phyloP scores from a whole-genome alignment of 2,797 vertebrate species.

The Phoebastria nigripes region DNA sequence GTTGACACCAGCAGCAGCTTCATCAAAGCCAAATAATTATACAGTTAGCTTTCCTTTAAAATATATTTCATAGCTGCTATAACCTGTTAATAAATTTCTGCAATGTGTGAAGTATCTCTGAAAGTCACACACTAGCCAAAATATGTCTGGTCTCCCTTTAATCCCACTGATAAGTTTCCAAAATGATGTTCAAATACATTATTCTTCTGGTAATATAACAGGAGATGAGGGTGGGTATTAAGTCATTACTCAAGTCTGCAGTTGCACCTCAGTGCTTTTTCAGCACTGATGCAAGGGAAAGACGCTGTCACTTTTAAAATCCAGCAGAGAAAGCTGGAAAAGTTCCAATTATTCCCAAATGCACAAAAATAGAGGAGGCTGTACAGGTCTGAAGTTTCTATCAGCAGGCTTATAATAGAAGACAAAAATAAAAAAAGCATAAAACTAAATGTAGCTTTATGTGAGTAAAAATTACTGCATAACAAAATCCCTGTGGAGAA shows the following conservation, averaged over 20 bases:
- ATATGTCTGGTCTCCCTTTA: background rate
- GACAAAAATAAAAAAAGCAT: background rate
- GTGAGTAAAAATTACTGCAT: background rate
- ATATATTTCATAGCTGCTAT: background rate
- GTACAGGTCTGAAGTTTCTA: background rate
- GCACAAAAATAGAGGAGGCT: background rate
- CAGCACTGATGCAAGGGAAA: background rate
- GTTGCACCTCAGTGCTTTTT: background rate
- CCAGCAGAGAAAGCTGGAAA: background rate
- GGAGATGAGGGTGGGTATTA: background rate
- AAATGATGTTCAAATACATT: background rate
- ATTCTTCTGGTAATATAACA: background rate
- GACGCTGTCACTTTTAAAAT: background rate
- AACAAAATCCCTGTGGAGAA: background rate
- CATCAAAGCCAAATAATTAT: constrained; percentile 23
- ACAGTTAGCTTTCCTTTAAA: background rate
- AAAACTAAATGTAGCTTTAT: background rate
- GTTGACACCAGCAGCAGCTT: background rate
- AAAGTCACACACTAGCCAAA: background rate
- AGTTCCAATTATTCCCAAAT: background rate
- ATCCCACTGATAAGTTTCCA: background rate
- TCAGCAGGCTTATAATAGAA: background rate
- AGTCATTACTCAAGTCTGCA: background rate
- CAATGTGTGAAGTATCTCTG: background rate
- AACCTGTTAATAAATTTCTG: background rate